Percentiles rank a stretch among this genome's conserved stretches.
Evolutionary conservation across 2,113 vertebrate species (phyloP).

Genomic region (Aptenodytes patagonicus): DNA sequence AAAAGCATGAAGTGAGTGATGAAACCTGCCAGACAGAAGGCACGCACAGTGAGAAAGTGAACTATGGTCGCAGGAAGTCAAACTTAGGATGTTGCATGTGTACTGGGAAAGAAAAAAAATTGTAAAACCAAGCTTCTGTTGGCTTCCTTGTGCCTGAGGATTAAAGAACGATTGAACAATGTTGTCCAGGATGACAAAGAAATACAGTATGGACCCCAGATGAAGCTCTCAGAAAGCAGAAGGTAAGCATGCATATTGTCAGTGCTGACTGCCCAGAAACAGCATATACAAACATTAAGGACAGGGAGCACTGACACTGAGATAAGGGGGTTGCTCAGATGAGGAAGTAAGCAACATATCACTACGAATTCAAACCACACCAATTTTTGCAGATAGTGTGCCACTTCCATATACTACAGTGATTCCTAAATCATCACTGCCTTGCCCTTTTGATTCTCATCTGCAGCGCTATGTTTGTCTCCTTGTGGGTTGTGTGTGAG

Average conservation of each 20-base stretch:
- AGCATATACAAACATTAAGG: not conserved
- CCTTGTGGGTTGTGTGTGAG: fast-evolving
- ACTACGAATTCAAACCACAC: not conserved
- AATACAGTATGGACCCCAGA: not conserved
- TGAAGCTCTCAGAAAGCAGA: not conserved
- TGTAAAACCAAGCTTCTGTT: not conserved
- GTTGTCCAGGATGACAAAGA: not conserved
- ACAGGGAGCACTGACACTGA: fast-evolving
- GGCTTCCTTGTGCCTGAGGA: not conserved
- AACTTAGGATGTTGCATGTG: not conserved
- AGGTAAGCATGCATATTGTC: not conserved
- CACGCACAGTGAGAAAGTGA: not conserved
- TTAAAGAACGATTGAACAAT: not conserved
- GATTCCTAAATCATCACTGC: not conserved
- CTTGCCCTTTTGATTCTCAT: not conserved
- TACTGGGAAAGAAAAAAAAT: not conserved
- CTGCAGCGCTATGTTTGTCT: not conserved
- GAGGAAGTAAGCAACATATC: not conserved
- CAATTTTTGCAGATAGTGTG: not conserved
- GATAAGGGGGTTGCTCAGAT: not conserved
- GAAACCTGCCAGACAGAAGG: not conserved
- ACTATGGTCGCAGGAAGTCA: not conserved
- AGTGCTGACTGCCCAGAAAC: not conserved
- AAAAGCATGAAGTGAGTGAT: not conserved
- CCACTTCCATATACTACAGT: not conserved